Percentiles rank a stretch among this genome's conserved stretches.
phyloP scores from a whole-genome alignment of 2,888 invertebrate genomes.

The Caenorhabditis angaria region DNA sequence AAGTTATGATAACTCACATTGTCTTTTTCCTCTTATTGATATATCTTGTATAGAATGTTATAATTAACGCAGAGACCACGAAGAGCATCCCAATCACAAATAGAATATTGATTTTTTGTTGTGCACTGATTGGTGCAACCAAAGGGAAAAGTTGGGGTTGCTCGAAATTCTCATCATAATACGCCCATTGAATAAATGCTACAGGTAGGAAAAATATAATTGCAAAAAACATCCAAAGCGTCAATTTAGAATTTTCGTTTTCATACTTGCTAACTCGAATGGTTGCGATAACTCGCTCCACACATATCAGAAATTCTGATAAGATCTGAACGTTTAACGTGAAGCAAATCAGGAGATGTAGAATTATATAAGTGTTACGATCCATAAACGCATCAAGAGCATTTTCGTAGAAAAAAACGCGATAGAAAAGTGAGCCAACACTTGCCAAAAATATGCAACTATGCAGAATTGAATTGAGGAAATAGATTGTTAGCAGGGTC shows the following conservation, averaged over 20 bases:
- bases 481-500: neutral
- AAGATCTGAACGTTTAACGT: neutral
- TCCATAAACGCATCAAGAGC: neutral
- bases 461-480: neutral
- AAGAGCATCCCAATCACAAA: neutral
- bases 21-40: neutral
- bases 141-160: neutral
- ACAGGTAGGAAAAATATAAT: neutral
- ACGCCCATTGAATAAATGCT: neutral
- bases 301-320: neutral
- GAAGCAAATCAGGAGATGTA: neutral
- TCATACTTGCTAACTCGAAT: neutral
- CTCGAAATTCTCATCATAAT: neutral
- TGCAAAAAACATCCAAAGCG: neutral
- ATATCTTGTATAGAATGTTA: neutral
- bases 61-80: neutral
- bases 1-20: no score
- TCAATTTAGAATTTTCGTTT: neutral
- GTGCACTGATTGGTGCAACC: neutral
- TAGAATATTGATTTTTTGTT: neutral
- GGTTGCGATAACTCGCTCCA: neutral
- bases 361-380: neutral
- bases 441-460: neutral
- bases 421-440: neutral
- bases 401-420: neutral